Conservation (phyloP, 92 coral and sea anemone genomes). For the Isaurus tuberculatus region DNA sequence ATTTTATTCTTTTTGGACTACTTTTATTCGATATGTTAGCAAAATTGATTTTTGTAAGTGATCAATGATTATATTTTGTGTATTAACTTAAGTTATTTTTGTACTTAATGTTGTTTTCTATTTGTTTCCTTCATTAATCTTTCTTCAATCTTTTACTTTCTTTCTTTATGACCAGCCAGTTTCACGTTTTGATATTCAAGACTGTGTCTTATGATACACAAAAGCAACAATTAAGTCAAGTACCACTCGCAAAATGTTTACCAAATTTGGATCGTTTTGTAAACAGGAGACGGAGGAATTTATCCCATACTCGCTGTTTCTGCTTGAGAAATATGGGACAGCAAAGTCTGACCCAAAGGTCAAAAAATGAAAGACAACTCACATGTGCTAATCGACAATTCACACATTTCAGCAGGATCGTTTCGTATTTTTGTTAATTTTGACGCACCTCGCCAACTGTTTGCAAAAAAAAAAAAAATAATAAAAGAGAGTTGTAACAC, state of each 20-base stretch:
- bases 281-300: not conserved
- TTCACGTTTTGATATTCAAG: too few species aligned
- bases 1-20: too few species aligned
- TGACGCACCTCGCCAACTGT: too few species aligned
- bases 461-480: too few species aligned
- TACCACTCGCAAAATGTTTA: not conserved
- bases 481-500: not conserved
- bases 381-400: not conserved
- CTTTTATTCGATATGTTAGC: too few species aligned
- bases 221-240: not conserved
- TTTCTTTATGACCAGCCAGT: too few species aligned
- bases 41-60: too few species aligned
- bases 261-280: slow-evolving; percentile 32
- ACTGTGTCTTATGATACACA: not conserved
- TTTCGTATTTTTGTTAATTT: not conserved
- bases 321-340: not conserved
- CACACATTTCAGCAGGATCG: not conserved
- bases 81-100: too few species aligned
- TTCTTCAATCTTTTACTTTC: too few species aligned
- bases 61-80: too few species aligned
- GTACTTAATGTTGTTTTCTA: too few species aligned
- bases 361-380: not conserved
- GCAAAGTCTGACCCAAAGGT: slow-evolving; percentile 19
- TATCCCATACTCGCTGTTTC: not conserved
- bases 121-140: too few species aligned